phyloP scores from a whole-genome alignment of 1,140 invertebrate species.

The Drosophila repleta region DNA sequence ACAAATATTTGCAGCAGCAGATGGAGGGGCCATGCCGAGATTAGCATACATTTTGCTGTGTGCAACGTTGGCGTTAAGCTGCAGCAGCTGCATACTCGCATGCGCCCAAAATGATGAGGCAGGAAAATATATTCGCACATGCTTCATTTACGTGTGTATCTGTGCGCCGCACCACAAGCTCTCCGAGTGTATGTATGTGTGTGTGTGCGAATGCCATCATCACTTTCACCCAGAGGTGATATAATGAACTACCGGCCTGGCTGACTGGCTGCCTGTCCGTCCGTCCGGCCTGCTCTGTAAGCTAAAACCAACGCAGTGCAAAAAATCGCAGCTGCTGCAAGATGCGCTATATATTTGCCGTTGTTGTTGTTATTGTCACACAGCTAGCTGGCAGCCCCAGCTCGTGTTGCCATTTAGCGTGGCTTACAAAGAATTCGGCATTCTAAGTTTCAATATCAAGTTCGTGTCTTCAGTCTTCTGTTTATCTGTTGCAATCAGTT shows the following conservation, averaged over 20 bases:
- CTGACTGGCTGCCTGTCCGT: not conserved
- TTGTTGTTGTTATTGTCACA: conserved; percentile 6
- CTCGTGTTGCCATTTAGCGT: conserved; percentile 63
- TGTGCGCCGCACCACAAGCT: not conserved
- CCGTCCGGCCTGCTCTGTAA: conserved; percentile 43
- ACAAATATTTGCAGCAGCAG: conserved; percentile 65
- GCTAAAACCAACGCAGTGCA: conserved; percentile 19
- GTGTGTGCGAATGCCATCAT: conserved; percentile 71
- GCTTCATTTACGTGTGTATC: conserved; percentile 37
- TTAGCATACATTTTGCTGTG: conserved; percentile 59
- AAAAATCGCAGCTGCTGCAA: conserved; percentile 36
- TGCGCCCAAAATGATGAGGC: conserved; percentile 54
- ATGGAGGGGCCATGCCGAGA: conserved; percentile 28
- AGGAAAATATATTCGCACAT: conserved; percentile 78
- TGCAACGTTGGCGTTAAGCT: conserved; percentile 17
- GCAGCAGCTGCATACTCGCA: conserved; percentile 14
- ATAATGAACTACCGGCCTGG: conserved; percentile 71
- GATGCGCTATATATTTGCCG: conserved; percentile 4
- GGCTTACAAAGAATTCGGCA: not conserved
- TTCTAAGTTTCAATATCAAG: conserved; percentile 11
- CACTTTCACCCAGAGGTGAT: conserved; percentile 80
- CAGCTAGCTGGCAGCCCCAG: conserved; percentile 4
- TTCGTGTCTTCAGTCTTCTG: conserved; percentile 51
- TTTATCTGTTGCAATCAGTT: conserved; percentile 44
- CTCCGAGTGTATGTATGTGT: not conserved